Percentiles rank a stretch among this genome's conserved stretches.
These are phyloP conservation scores for Leuctra nigra DNA, from an alignment of 2,888 invertebrate genomes.

Conservation along the genomic window DNA sequence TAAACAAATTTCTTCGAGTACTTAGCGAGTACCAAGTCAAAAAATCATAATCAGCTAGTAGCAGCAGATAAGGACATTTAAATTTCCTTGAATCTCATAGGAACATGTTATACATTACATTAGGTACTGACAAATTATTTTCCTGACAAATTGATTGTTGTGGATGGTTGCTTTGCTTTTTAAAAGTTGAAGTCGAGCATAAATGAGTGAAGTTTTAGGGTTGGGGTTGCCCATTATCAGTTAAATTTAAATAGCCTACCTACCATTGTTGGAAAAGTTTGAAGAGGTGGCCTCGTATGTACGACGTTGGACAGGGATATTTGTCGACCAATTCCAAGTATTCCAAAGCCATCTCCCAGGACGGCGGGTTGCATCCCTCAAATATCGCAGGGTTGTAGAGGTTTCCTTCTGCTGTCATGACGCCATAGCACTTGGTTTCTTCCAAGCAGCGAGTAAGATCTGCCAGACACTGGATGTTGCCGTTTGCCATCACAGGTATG, in stretches of 20 bases:
- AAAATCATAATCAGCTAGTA: no score
- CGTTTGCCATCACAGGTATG: slow-evolving; percentile 95
- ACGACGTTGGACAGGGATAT: slow-evolving; percentile 85
- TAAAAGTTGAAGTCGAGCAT: no score
- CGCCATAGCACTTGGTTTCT: slow-evolving; percentile 77
- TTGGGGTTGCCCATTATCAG: not conserved
- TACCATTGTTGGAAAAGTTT: slow-evolving; percentile 93
- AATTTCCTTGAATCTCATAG: no score
- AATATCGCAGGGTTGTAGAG: slow-evolving; percentile 97
- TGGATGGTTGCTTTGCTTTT: no score
- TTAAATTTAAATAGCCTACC: slow-evolving; percentile 29
- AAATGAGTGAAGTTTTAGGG: slow-evolving; percentile 1
- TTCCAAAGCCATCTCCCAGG: slow-evolving; percentile 85
- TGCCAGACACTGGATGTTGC: slow-evolving; percentile 87
- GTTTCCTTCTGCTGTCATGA: slow-evolving; percentile 93
- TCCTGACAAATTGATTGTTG: no score
- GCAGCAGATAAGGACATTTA: no score
- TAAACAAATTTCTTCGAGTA: no score
- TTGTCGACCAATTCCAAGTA: slow-evolving; percentile 75
- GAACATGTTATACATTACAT: no score
- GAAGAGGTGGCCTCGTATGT: slow-evolving; percentile 90
- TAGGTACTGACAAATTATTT: no score
- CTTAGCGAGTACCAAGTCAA: no score
- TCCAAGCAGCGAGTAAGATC: slow-evolving; percentile 80
- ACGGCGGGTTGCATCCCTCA: slow-evolving; percentile 65